These are phyloP conservation scores for Julus scanicus DNA, from an alignment of 2,888 invertebrate genomes.

Conservation along the genomic window DNA sequence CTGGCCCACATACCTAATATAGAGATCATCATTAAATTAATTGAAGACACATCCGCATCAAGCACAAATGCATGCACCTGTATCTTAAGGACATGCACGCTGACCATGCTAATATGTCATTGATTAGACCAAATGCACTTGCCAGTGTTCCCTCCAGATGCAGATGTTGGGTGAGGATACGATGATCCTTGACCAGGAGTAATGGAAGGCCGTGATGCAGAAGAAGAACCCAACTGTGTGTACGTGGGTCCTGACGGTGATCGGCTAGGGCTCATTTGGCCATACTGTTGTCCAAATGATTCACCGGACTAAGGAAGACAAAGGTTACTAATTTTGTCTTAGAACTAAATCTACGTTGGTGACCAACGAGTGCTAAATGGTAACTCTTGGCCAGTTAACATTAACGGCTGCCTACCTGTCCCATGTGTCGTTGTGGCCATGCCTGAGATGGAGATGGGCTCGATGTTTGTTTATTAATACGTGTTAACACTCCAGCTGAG, in stretches of 20 bases:
- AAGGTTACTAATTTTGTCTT: not conserved
- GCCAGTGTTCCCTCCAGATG: conserved; percentile 56
- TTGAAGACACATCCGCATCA: not conserved
- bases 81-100: not conserved
- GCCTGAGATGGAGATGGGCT: conserved; percentile 79
- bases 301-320: conserved; percentile 54
- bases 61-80: too few species aligned
- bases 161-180: conserved; percentile 56
- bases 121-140: not conserved
- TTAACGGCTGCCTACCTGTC: conserved; percentile 69
- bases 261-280: conserved; percentile 58
- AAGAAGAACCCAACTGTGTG: conserved; percentile 58
- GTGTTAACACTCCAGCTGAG: conserved; percentile 69
- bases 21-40: not conserved
- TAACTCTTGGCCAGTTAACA: not conserved
- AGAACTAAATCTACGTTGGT: too few species aligned
- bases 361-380: too few species aligned
- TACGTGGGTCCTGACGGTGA: conserved; percentile 58
- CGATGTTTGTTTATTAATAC: conserved; percentile 76
- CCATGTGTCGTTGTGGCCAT: conserved; percentile 69
- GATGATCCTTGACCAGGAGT: conserved; percentile 54
- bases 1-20: conserved; percentile 57
- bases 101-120: too few species aligned
- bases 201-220: conserved; percentile 53
- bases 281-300: conserved; percentile 58